A percentile compares a stretch with the other conserved stretches of the same genome.
These are phyloP conservation scores for Tetranychus urticae DNA, from an alignment of 1,140 invertebrate genomes.

Conservation along the genomic window DNA sequence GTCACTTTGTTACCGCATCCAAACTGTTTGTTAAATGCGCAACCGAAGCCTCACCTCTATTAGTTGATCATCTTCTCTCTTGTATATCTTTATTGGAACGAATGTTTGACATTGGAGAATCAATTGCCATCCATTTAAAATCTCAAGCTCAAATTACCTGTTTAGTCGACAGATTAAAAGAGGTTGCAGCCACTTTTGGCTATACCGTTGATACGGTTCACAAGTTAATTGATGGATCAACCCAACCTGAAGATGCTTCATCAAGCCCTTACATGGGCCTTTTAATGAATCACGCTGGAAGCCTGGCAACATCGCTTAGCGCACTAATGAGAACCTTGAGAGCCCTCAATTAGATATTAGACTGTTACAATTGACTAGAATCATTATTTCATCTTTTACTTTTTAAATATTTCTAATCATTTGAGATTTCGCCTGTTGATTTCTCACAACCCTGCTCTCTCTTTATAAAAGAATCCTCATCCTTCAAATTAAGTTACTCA, in stretches of 20 bases:
- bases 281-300: conserved; percentile 43
- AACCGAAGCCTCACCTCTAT: conserved; percentile 30
- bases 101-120: conserved; percentile 34
- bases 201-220: conserved; percentile 22
- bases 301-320: conserved; percentile 49
- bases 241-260: conserved; percentile 16
- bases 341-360: conserved; percentile 26
- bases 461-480: too few relatives aligned
- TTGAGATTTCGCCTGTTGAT: too few relatives aligned
- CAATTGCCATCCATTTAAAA: conserved; percentile 43
- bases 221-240: conserved; percentile 15
- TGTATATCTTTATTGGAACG: conserved; percentile 38
- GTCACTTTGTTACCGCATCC: conserved; percentile 53
- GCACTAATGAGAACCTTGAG: conserved; percentile 50
- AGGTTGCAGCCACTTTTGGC: conserved; percentile 48
- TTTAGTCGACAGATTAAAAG: conserved; percentile 47
- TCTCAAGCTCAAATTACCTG: conserved; percentile 48
- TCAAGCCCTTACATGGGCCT: conserved; percentile 25
- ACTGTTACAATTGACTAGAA: too few relatives aligned
- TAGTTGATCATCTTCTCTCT: conserved; percentile 36
- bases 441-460: too few relatives aligned
- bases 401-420: too few relatives aligned
- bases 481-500: too few relatives aligned
- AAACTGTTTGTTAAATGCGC: conserved; percentile 55
- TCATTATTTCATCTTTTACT: too few relatives aligned